phyloP scores from a whole-genome alignment of 2,888 invertebrate species.

The Caradrina clavipalpis region DNA sequence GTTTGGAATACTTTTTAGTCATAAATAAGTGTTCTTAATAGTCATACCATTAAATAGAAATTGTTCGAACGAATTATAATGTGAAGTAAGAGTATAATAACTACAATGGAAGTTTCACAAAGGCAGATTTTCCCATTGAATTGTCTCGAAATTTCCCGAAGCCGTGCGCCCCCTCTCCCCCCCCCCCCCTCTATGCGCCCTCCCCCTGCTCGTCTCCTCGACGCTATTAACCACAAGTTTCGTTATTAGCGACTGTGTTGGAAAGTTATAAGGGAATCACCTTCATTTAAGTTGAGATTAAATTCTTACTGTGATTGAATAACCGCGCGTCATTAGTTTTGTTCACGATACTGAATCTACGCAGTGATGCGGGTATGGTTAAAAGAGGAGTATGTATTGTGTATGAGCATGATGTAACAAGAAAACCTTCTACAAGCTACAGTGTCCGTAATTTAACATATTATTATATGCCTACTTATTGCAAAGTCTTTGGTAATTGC shows the following conservation, averaged over 20 bases:
- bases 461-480: no score
- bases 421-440: neutral
- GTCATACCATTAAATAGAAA: constrained; percentile 62
- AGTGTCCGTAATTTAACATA: neutral
- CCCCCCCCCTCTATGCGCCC: constrained; percentile 45
- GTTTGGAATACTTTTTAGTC: constrained; percentile 30
- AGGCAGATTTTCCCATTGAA: constrained; percentile 88
- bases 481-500: no score
- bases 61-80: constrained; percentile 66
- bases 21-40: constrained; percentile 34
- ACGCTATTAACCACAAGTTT: constrained; percentile 88
- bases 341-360: constrained; percentile 25
- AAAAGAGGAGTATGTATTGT: neutral
- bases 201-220: constrained; percentile 57
- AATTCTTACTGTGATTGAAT: constrained; percentile 84
- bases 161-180: constrained; percentile 60
- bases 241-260: constrained; percentile 88
- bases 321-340: constrained; percentile 71
- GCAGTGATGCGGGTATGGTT: neutral
- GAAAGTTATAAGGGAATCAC: constrained; percentile 88
- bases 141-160: constrained; percentile 83
- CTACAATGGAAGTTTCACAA: constrained; percentile 84
- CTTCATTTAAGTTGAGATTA: constrained; percentile 89
- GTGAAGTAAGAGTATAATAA: constrained; percentile 76
- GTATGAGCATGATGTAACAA: neutral